Conservation (phyloP, 2,113 vertebrate species). For the Cryptomyrus ogoouensis region DNA sequence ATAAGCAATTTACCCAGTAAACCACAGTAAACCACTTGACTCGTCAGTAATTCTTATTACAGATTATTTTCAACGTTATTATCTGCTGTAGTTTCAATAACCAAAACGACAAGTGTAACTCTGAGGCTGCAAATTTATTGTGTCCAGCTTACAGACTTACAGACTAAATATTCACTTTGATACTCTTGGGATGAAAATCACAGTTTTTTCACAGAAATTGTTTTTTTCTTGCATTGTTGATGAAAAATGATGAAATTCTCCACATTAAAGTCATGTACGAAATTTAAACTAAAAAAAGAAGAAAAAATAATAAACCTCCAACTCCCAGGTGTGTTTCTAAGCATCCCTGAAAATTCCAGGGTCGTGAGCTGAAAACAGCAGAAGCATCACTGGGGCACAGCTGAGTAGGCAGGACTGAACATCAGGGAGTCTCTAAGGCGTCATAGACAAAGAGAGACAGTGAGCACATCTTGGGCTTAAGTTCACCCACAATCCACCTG, state of each 20-base stretch:
- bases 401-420: background rate
- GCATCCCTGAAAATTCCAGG: background rate
- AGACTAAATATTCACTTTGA: background rate
- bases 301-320: background rate
- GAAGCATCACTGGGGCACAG: background rate
- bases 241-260: background rate
- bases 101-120: background rate
- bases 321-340: background rate
- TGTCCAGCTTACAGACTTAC: background rate
- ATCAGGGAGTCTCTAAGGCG: background rate
- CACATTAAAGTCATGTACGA: background rate
- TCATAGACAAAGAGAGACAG: background rate
- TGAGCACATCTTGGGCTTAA: background rate
- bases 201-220: background rate
- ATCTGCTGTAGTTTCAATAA: background rate
- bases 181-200: background rate
- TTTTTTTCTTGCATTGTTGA: background rate
- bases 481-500: background rate
- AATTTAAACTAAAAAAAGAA: background rate
- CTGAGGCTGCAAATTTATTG: background rate
- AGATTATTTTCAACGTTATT: background rate
- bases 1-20: background rate
- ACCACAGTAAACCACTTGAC: background rate
- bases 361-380: background rate
- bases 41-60: background rate